Evolutionary conservation across 23 tunicate genomes (phyloP).

Genomic region (Aplidium turbinatum): DNA sequence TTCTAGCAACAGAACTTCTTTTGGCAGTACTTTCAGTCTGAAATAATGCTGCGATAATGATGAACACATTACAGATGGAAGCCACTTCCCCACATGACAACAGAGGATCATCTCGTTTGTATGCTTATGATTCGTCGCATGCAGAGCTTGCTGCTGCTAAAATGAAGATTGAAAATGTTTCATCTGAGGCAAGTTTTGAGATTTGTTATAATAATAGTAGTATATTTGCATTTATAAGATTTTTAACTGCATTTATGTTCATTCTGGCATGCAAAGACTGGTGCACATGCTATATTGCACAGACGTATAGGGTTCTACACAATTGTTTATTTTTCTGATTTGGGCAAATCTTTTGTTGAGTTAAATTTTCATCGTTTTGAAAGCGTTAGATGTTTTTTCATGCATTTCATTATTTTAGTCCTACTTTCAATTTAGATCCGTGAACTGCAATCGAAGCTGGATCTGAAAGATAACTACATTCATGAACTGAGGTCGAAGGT

Average conservation of each 20-base stretch:
- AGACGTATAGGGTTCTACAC: too few relatives aligned
- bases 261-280: background rate
- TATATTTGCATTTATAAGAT: background rate
- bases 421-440: constrained; percentile 33
- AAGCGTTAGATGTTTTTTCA: background rate
- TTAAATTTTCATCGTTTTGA: too few relatives aligned
- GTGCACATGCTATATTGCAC: too few relatives aligned
- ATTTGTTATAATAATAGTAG: background rate
- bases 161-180: constrained; percentile 64
- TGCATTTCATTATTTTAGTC: background rate
- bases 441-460: constrained; percentile 53
- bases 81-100: background rate
- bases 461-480: constrained; percentile 63
- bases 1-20: too few relatives aligned
- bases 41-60: too few relatives aligned
- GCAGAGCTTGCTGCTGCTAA: constrained; percentile 72
- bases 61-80: too few relatives aligned
- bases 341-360: too few relatives aligned
- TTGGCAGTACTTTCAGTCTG: too few relatives aligned
- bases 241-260: background rate
- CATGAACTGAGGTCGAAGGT: constrained; percentile 56
- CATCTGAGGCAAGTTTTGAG: constrained; percentile 40
- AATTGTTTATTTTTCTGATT: too few relatives aligned
- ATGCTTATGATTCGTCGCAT: background rate
- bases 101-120: background rate